Percentiles rank a stretch among this genome's conserved stretches.
These are phyloP conservation scores for Chrysopilus asiliformis DNA, from an alignment of 2,888 invertebrate species.

Conservation along the genomic window DNA sequence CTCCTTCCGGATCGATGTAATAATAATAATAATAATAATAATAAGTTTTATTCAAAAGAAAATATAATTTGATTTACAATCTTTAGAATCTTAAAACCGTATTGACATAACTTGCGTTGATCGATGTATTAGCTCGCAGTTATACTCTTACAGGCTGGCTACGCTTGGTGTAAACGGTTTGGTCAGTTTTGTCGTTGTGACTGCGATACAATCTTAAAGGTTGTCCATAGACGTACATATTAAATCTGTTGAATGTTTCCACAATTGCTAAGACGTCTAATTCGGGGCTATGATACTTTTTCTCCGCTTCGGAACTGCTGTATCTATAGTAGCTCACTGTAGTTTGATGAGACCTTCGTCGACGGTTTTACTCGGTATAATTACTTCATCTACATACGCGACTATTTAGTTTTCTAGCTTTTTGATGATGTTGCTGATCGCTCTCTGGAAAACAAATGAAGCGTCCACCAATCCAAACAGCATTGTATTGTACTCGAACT, in stretches of 20 bases:
- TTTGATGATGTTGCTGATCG: too few species aligned
- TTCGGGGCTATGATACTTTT: too few species aligned
- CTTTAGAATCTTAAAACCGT: too few species aligned
- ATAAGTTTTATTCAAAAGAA: too few species aligned
- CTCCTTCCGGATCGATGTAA: too few species aligned
- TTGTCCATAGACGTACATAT: conserved; percentile 25
- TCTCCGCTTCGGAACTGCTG: conserved; percentile 22
- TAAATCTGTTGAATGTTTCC: conserved; percentile 22
- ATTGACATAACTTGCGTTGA: too few species aligned
- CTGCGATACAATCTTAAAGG: conserved; percentile 25
- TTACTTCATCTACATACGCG: too few species aligned
- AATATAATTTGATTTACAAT: too few species aligned
- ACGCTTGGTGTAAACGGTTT: conserved; percentile 23
- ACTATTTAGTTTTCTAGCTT: conserved; percentile 14
- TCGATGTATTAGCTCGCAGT: conserved; percentile 14
- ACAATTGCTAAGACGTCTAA: conserved; percentile 27
- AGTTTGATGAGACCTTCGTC: too few species aligned
- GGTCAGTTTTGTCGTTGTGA: conserved; percentile 21
- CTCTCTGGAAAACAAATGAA: too few species aligned
- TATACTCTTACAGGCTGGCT: conserved; percentile 16
- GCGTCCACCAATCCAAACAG: conserved; percentile 16
- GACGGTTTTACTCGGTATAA: too few species aligned
- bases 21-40: too few species aligned
- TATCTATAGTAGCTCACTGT: conserved; percentile 26
- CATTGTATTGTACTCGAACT: conserved; percentile 16